Base-by-base conservation (phyloP, 2,888 invertebrate genomes). In the Caenorhabditis sp. region DNA sequence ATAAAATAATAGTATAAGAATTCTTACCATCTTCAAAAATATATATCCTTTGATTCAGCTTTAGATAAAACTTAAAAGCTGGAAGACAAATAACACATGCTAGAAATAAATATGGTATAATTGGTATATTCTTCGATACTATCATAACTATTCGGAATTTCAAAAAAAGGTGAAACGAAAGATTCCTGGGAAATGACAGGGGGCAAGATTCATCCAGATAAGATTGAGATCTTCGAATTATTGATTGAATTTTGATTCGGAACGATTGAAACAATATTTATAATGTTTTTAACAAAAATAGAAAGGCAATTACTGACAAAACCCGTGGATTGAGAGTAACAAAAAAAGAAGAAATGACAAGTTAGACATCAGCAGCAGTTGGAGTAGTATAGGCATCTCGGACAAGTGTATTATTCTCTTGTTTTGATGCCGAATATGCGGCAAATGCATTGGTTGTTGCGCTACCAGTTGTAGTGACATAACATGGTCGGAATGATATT, bases 401-500 rank as follows among this genome's bases (percentile, higher is more conserved):
- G 0, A 73, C 69, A 59, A 73, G 53, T 17, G 73, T 73, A 10
- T 68, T 52, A 59, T 69, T 66, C 23, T 73, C 73, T 20, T 59
- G 66, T 59, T 73, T 73, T 17, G 73, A 60, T 8, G 69, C 59
- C 17, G 68, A 66, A 10, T 69, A 69, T 50, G 65, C 69, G n/a
- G 64, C 67, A 52, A 69, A 73, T 0, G 59, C 73, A 49, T 73
- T 73, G n/a, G 73, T 63, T 8, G 67, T 61, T 4, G 70, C 64
- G 3, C 59, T 63, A 8, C 70, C 75, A 12, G 64, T 57, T 12
- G 75, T 75, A 3, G 75, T 70, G 1, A 70, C 74, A 36, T 75
- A 70, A 49, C 70, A 75, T 17, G 74, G 72, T 5, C 76, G 74
- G 49, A 74, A 78, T 50, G 70, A 64, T 23, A 78, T 71, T 20